Percentiles rank a stretch among this genome's conserved stretches.
phyloP scores from a whole-genome alignment of 2,888 invertebrate species.

The Campopleginae sp. region DNA sequence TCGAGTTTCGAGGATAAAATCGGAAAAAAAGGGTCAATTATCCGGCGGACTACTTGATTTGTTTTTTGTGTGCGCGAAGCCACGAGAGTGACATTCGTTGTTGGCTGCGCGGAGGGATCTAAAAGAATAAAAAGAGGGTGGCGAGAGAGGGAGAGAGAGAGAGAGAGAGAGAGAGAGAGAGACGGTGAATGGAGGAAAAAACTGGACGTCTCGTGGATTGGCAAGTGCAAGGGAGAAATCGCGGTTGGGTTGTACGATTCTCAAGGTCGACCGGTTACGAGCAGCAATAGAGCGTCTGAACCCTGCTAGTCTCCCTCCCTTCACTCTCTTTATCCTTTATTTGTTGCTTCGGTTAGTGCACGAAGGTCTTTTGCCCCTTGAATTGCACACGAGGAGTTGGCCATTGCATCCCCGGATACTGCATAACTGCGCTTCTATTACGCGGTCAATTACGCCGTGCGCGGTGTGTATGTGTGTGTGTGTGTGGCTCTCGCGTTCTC shows the following conservation, averaged over 20 bases:
- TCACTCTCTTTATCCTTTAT: neutral
- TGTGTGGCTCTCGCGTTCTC: slow-evolving; percentile 71
- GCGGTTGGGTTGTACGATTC: slow-evolving; percentile 76
- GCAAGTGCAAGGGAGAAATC: slow-evolving; percentile 72
- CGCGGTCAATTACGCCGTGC: slow-evolving; percentile 80
- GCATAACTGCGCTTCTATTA: slow-evolving; percentile 81
- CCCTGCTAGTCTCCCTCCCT: neutral
- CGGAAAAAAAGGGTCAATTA: neutral
- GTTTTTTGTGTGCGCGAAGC: neutral
- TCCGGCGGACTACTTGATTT: neutral
- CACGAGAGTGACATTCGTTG: slow-evolving; percentile 16
- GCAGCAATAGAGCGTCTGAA: slow-evolving; percentile 40
- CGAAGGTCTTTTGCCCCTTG: slow-evolving; percentile 29
- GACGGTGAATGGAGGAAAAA: slow-evolving; percentile 61
- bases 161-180: slow-evolving; percentile 8
- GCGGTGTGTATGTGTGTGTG: slow-evolving; percentile 67
- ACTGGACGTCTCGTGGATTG: slow-evolving; percentile 23
- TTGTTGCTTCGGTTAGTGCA: neutral
- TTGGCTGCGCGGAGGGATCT: neutral
- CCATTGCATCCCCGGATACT: slow-evolving; percentile 70
- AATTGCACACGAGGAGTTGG: slow-evolving; percentile 41
- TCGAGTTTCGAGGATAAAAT: neutral
- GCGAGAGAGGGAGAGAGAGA: neutral
- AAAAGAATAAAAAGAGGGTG: neutral
- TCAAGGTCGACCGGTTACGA: slow-evolving; percentile 81